Evolutionary conservation across 2,113 vertebrate genomes (phyloP), one percentile per base, ranked within the genome.

Genomic region (Leptosomus discolor): DNA sequence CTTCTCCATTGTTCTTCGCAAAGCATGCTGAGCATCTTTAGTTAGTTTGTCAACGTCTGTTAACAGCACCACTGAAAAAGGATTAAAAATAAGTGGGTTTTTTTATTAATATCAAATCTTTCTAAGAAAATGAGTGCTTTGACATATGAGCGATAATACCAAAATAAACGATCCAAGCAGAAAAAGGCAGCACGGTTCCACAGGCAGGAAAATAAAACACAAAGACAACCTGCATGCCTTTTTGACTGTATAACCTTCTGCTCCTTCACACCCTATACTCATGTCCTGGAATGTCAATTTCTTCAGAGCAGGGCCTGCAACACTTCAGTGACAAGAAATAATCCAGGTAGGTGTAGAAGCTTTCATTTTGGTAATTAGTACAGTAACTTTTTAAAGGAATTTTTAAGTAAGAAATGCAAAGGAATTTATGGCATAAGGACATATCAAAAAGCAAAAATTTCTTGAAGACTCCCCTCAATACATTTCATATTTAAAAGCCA

Each of bases 1-100:
- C 89, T 99, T 99, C 90, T 99, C 99, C 99, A 99, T 99, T 3
- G 99, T 99, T 71, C 99, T 99, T 51, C 99, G 98, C 98, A 99
- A 97, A 53, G 99, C 99, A 80, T 99, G 99, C 94, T 99, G 99
- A 63, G 99, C 99, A 2, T 99, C 99, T 96, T 99, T 99, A 11
- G 99, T 99, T 78, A 99, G 99, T 96, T 99, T 99, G 97, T 99
- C 99, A 27, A 99, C 99, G 94, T 99, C 99, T 3, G 99, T 99
- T 92, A 99, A 95, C 92, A 99, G 91, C 32, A 99, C 99, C 97
- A 99, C 99, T 99, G 97, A 80, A 90, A 81, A 85, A 53, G n/a
- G 75, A 85, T 96, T 67, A 83, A 85, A 80, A 85, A 78, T n/a
- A 67, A n/a, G 39, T 12, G 15, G 3, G 6, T 4, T 14, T 88